Evolutionary conservation across 1,140 invertebrate species (phyloP).

Genomic region (Tetramorium alpestre): DNA sequence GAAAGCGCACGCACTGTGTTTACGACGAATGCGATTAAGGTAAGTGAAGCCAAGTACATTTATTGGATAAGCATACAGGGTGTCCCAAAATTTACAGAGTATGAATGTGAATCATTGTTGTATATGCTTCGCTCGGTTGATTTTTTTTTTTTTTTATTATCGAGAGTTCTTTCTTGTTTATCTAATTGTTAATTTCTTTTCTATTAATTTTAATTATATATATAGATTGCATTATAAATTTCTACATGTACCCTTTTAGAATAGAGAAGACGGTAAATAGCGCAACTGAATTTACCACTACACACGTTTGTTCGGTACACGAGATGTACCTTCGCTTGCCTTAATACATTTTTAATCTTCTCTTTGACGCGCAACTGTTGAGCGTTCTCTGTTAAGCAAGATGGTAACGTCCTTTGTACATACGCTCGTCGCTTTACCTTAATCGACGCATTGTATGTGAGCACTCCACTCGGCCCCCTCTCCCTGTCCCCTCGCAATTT

Average conservation of each 20-base stretch:
- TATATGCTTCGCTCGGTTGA: not conserved
- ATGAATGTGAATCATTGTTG: not conserved
- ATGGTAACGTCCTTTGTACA: slow-evolving; percentile 38
- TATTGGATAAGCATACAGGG: not conserved
- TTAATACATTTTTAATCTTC: slow-evolving; percentile 51
- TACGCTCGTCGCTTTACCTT: slow-evolving; percentile 30
- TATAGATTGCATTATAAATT: not conserved
- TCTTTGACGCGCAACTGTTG: slow-evolving; percentile 15
- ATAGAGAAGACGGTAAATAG: not conserved
- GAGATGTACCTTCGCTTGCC: not conserved
- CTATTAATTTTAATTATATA: not conserved
- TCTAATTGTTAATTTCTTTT: not conserved
- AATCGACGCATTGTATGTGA: slow-evolving; percentile 48
- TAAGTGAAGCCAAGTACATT: slow-evolving; percentile 34
- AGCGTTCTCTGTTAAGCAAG: slow-evolving; percentile 13
- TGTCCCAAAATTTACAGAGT: not conserved
- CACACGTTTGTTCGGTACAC: not conserved
- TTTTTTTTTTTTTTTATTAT: not conserved
- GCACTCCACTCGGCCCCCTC: not conserved
- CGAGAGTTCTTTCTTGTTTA: too few species aligned
- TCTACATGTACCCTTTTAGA: not conserved
- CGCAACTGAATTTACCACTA: not conserved
- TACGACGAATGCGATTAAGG: slow-evolving; percentile 22
- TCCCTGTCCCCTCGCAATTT: slow-evolving; percentile 31
- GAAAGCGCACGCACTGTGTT: slow-evolving; percentile 28